A percentile compares a stretch with the other conserved stretches of the same genome.
These are phyloP conservation scores for Cossypha niveicapilla DNA, from an alignment of 2,797 vertebrate genomes.

Conservation along the genomic window DNA sequence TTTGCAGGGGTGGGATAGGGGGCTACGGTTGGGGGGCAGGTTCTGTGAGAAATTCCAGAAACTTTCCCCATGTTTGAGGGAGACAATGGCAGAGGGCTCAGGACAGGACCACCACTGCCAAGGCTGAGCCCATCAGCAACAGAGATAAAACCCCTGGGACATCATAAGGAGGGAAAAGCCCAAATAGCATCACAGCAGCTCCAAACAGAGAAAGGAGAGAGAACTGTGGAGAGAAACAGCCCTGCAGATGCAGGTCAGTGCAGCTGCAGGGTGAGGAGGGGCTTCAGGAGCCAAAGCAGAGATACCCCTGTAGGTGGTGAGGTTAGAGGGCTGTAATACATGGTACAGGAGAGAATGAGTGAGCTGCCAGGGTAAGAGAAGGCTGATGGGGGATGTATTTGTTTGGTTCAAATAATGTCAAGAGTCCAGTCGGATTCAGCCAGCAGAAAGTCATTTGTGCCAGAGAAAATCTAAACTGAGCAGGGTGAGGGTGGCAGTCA, in stretches of 20 bases:
- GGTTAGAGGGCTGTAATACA: not conserved
- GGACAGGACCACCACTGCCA: not conserved
- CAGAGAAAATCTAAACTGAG: not conserved
- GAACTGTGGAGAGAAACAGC: not conserved
- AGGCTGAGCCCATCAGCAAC: not conserved
- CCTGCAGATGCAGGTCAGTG: not conserved
- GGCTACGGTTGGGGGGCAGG: no score
- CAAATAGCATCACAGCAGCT: not conserved
- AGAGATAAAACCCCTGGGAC: no score
- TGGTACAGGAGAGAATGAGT: not conserved
- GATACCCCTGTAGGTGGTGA: not conserved
- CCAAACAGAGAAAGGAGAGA: not conserved
- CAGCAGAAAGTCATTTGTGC: not conserved
- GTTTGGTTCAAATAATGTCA: not conserved
- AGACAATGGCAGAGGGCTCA: not conserved
- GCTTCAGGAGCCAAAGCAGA: not conserved
- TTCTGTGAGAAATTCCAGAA: not conserved
- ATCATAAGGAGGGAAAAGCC: fast-evolving
- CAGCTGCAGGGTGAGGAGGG: not conserved
- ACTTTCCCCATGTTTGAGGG: not conserved
- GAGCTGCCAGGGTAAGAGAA: not conserved
- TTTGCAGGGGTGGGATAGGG: not conserved
- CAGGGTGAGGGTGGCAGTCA: not conserved
- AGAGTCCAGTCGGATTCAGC: not conserved
- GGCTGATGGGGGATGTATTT: not conserved